Evolutionary conservation across 92 coral and sea anemone species (phyloP), one percentile per base, ranked within the genome.

Genomic region (Siderastrea radians): DNA sequence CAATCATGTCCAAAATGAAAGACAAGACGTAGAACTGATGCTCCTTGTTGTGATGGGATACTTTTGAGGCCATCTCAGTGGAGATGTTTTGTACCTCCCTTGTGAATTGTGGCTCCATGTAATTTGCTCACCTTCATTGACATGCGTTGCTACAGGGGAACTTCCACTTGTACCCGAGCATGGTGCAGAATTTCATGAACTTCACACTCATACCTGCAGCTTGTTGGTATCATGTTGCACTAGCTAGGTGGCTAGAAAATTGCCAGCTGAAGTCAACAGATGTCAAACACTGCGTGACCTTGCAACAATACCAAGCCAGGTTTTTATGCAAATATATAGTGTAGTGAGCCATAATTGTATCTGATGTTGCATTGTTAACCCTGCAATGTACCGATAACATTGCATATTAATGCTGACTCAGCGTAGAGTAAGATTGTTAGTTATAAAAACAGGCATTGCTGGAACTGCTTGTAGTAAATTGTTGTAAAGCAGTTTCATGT

Each of bases 1-100:
- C 82, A 68, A 89, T 95, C 47, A 95, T 95, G 68, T 61, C 87
- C 6, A 84, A 84, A 51, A 84, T 74, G 87, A 84, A 84, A 61
- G 87, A 84, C 87, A 84, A 74, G 43, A 84, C 80, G 44, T 84
- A 84, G 65, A 60, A n/a, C 2, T 52, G 62, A 46, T 49, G 73
- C 48, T 8, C 3, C 59, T 50, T 47, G 78, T 1, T 59, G 79
- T 44, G 73, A 49, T 7, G 64, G 74, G 57, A 83, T 48, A 49
- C 74, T 73, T 84, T 82, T 62, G 52, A 62, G 74, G 79, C 87
- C 46, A 62, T 71, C 60, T 4, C 44, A 1, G 4, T 14, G 12
- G 73, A 62, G 78, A 61, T 12, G 61, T 72, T 63, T 11, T 58
- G 63, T 65, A 2, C 69, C 47, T 69, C 46, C 58, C 74, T 66